Evolutionary conservation across 2,888 invertebrate species (phyloP).

Genomic region (Nebria salina): DNA sequence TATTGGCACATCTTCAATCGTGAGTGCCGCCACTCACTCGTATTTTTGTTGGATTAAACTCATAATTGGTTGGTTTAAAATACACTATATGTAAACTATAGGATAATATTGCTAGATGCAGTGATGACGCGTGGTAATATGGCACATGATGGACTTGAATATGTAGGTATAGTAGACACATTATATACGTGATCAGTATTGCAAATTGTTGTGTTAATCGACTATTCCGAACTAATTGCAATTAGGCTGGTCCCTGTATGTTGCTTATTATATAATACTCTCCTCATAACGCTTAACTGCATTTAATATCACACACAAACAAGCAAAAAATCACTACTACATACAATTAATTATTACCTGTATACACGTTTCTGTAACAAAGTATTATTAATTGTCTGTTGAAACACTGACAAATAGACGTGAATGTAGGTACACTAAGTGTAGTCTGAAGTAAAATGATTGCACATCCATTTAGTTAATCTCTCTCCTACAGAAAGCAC

Average conservation of each 20-base stretch:
- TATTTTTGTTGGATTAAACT: too few relatives aligned
- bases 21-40: too few relatives aligned
- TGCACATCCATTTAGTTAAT: background rate
- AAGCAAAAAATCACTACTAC: background rate
- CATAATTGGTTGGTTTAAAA: too few relatives aligned
- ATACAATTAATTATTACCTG: background rate
- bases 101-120: too few relatives aligned
- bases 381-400: background rate
- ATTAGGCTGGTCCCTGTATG: conserved; percentile 22
- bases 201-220: conserved; percentile 37
- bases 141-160: background rate
- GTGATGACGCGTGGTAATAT: background rate
- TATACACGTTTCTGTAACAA: background rate
- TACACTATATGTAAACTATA: too few relatives aligned
- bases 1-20: too few relatives aligned
- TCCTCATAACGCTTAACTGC: conserved; percentile 25
- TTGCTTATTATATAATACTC: conserved; percentile 29
- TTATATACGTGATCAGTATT: conserved; percentile 23
- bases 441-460: background rate
- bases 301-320: background rate
- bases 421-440: background rate
- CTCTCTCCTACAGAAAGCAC: background rate
- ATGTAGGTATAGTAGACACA: background rate
- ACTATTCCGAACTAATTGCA: conserved; percentile 34
- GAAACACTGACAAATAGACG: background rate